Base-by-base conservation (phyloP, 2,797 vertebrate species). In the Furcifer pardalis region DNA sequence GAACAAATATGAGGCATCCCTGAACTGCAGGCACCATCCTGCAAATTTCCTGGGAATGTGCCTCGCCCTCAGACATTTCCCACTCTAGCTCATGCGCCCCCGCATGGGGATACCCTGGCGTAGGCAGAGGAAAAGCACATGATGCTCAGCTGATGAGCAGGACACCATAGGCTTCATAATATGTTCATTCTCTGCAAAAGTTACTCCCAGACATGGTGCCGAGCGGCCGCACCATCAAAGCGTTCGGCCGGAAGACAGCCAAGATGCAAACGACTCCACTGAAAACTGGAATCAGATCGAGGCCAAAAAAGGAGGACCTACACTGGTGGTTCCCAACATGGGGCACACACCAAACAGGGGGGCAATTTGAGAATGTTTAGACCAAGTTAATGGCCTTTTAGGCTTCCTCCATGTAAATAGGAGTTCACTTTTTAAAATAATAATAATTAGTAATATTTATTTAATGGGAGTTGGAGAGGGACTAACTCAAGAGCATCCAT, bases 111-210 rank as follows among this genome's bases (percentile, higher is more conserved):
- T n/a, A 17, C 8, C 7, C 42, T 17, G n/a, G 81, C 79, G 73
- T 73, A 71, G 0, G 9, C 30, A 25, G 35, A 42, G 52, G 19
- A 76, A 82, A 5, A 3, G 79, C 75, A 78, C 89, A 94, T 95
- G 95, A 96, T 81, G 93, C 93, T 97, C 97, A 97, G 96, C 95
- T 96, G 96, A 97, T 94, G 72, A 19, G 93, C 63, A 74, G 25
- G 21, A 91, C 88, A 87, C 0, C 19, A 23, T 82, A 81, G 13
- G 60, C 91, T 94, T 93, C 86, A 90, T 88, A 80, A 92, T 91
- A 84, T 92, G 88, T 90, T 91, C 91, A 90, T 93, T 83, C 88
- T 91, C 88, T 71, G 66, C 42, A 0, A 35, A 42, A 2, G 30
- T 46, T 85, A 30, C 27, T 83, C 2, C 42, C 21, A 49, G 86